These are phyloP conservation scores for Ceratosolen fusciceps DNA, from an alignment of 1,140 invertebrate genomes.

Conservation along the genomic window DNA sequence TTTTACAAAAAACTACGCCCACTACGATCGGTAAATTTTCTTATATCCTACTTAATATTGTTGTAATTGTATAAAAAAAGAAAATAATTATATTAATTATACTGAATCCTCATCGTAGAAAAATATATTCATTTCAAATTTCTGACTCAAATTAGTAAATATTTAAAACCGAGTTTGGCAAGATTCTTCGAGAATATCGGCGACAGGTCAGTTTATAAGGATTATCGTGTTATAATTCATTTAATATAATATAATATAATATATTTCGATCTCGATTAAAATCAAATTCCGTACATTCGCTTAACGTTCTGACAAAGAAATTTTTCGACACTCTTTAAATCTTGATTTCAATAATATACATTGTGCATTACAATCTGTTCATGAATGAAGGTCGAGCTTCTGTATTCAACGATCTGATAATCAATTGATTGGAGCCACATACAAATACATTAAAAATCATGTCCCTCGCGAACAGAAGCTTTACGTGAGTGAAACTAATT, in stretches of 20 bases:
- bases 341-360: background rate
- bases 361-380: background rate
- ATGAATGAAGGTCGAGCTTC: conserved; percentile 34
- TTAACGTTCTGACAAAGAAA: too few relatives aligned
- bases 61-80: background rate
- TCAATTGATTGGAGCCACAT: conserved; percentile 36
- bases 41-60: too few relatives aligned
- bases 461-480: conserved; percentile 36
- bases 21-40: conserved; percentile 11
- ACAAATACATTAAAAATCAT: conserved; percentile 41
- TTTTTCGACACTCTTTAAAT: background rate
- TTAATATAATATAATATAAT: too few relatives aligned
- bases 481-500: conserved; percentile 46
- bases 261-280: background rate
- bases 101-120: background rate
- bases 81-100: background rate
- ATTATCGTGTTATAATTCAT: background rate
- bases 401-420: conserved; percentile 42
- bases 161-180: conserved; percentile 26
- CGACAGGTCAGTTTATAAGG: conserved; percentile 20
- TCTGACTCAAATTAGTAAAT: conserved; percentile 45
- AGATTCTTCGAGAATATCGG: conserved; percentile 32
- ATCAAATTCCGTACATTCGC: background rate
- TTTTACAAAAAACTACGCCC: conserved; percentile 24
- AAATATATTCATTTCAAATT: conserved; percentile 46